Base-by-base conservation (phyloP, 2,888 invertebrate genomes). In the Mylabris sibirica region DNA sequence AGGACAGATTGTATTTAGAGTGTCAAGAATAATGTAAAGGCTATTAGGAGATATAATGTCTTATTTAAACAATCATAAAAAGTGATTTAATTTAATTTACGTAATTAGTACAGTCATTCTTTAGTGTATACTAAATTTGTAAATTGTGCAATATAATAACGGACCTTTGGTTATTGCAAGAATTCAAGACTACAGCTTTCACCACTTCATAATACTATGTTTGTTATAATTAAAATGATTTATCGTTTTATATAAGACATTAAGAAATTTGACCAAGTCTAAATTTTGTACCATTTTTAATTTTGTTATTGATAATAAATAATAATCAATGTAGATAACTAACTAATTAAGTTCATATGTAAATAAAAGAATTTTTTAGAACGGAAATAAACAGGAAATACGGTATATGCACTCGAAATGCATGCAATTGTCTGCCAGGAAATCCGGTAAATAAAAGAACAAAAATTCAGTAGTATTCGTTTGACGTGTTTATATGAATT, bases 341-440 rank as follows among this genome's bases (percentile, higher is more conserved):
- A 11, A 35, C 35, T 20, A 20, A 59, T 30, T 20, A 59, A 24
- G 14, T 24, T 8, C n/a, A 1, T n/a, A 60, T 9, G 60, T 60
- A 11, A 14, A n/a, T n/a, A 0, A 24, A 30, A 4, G 11, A 22
- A 20, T 12, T 30, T 30, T 59, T 14, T 59, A 59, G 60, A 60
- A 30, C 60, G 60, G 60, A 60, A 60, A 60, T 35, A 17, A 9
- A 26, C 60, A 60, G 60, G 60, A 60, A 60, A 60, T 14, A 35
- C 12, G 60, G 34, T 60, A 30, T 30, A 60, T 60, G 35, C 60
- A 60, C 60, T 30, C 60, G 26, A 60, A 60, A 60, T 60, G 26
- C 60, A 35, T 35, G 20, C 60, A 26, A 60, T 60, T 60, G 60
- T 60, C 60, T 60, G 60, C 26, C 60, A 60, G 60, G 60, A 60